Base-by-base conservation (phyloP, 1,140 invertebrate species). In the Hyles vespertilio region DNA sequence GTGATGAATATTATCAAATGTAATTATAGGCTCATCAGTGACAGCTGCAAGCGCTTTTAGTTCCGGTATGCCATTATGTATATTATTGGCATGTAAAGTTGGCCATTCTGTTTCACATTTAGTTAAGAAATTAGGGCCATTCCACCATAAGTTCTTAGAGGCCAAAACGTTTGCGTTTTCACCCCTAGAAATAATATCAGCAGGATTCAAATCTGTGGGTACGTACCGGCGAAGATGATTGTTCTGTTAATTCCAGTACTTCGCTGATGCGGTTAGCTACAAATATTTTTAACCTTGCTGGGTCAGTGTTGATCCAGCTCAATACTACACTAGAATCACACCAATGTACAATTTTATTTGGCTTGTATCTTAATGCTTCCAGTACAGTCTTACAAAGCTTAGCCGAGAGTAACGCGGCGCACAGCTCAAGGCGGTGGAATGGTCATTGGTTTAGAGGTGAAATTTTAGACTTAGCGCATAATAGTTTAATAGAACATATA, bases 251-350 rank as follows among this genome's bases (percentile, higher is more conserved):
- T 10, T 75, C 65, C 52, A 81, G 67, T 44, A 86, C 87, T 56
- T 83, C 64, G 0, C 58, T 22, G 0, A 87, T 66, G 32, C 81
- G 56, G 61, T 90, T 87, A 5, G 58, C 69, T 1, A 89, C 82
- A 61, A 79, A 89, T 2, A 70, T 69, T 65, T 86, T 81, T 59
- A 74, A 72, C 32, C 56, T 55, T 9, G 59, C 51, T 3, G 78
- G 64, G 9, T 66, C 33, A 12, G 46, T 65, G 10, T 59, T 52
- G 5, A 90, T 61, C 86, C 86, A 90, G 6, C 65, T 36, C 9
- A 89, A 55, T 2, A 78, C 77, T 6, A 87, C 74, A 6, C 63
- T 74, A 3, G 85, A 89, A 63, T 90, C 88, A 3, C 77, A 70
- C 74, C 51, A 84, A 8, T 57, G 58, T 22, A 36, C 49, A 8